These are phyloP conservation scores for Dipodomys spectabilis DNA, from an alignment of 2,113 vertebrate genomes.

Conservation along the genomic window DNA sequence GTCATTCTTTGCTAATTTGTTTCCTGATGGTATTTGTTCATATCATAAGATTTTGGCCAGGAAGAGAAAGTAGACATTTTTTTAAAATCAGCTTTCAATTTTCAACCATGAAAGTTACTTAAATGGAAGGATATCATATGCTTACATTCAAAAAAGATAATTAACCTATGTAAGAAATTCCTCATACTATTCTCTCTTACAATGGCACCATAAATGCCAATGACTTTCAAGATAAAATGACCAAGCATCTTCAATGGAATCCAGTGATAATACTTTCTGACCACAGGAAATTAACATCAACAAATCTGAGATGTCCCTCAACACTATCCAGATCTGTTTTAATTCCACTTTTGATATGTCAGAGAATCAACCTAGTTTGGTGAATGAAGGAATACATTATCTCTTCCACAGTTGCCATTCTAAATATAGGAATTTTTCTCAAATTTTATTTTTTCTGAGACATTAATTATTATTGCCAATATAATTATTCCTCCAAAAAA, in stretches of 20 bases:
- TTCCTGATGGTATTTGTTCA: slow-evolving; percentile 37
- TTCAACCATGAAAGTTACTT: not conserved
- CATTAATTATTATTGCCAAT: not conserved
- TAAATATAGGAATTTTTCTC: not conserved
- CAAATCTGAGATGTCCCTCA: not conserved
- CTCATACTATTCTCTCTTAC: not conserved
- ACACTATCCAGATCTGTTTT: not conserved
- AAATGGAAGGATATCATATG: not conserved
- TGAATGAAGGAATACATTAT: not conserved
- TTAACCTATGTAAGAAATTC: not conserved
- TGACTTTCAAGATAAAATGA: slow-evolving; percentile 47
- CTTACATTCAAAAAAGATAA: not conserved
- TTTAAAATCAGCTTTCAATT: not conserved
- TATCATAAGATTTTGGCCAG: not conserved
- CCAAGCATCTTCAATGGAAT: not conserved
- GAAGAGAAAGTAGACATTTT: not conserved
- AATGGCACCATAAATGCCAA: not conserved
- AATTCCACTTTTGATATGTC: not conserved
- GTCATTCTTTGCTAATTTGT: not conserved
- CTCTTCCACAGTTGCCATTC: not conserved
- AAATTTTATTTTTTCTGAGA: slow-evolving; percentile 42
- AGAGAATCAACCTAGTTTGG: not conserved
- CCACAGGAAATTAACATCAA: slow-evolving; percentile 12
- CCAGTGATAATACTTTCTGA: not conserved
- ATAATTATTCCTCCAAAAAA: slow-evolving; percentile 11